Base-by-base conservation (phyloP, 1,140 invertebrate genomes). In the Medauroidea extradentata region DNA sequence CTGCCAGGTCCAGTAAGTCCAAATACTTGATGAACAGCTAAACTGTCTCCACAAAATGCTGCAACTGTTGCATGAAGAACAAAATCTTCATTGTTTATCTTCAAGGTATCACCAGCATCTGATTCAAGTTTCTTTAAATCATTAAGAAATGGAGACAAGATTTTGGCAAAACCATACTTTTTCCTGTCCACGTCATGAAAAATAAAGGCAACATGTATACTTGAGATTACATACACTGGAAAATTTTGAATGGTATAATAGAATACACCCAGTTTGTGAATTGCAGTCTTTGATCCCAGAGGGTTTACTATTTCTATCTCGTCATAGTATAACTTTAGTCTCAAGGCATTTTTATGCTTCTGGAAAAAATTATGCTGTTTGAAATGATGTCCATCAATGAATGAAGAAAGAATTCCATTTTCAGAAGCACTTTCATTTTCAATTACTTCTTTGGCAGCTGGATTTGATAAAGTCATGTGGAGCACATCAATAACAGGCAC, bases 1-100 rank as follows among this genome's bases (percentile, higher is more conserved):
- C 63, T 41, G 19, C 62, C 62, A 51, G 65, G 67, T 0, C 60
- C 53, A 16, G 63, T 42, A 8, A 65, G 11, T 14, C 64, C 61
- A 29, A 57, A 66, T 2, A 66, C 59, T 48, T 66, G n/a, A n/a
- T n/a, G 66, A 9, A 65, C 64, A 23, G 65, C 65, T 18, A 69
- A 46, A 18, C 63, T 54, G 48, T 69, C 66, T 0, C 63, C 64
- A 55, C 62, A 63, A 49, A 67, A 67, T 18, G 24, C 38, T 23
- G 11, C 42, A 11, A 69, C 11, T 14, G 53, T 49, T 34, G 62
- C 67, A 8, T 62, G 56, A 19, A 69, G 43, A 52, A 62, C 42
- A 42, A 48, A 67, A 3, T 14, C 9, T 38, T 59, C 55, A 16
- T 52, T 34, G 21, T 43, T 43, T 18, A 56, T 53, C 9, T 57